Evolutionary conservation across 2,113 vertebrate species (phyloP), one percentile per base, ranked within the genome.

Genomic region (Aix galericulata): DNA sequence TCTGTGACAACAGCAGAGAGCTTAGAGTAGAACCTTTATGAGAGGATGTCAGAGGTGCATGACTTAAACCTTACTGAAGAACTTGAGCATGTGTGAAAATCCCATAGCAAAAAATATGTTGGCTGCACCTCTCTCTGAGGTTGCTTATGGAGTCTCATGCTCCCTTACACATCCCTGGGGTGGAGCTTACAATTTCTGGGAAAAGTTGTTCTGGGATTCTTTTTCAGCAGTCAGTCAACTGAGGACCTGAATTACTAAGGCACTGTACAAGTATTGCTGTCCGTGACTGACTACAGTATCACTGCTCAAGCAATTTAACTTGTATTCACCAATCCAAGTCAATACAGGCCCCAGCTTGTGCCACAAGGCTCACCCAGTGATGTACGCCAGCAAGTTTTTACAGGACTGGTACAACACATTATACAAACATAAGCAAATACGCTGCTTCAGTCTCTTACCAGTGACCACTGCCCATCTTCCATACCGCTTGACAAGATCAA

Each of bases 401-500:
- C 62, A 55, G 42, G 3, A 36, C 17, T 7, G 6, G 25, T 62
- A 82, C 17, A 34, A 23, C 17, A 20, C 2, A 4, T 25, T 40
- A n/a, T 5, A 52, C 3, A 62, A 71, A 73, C 8, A 15, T 5
- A 59, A 11, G 11, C 15, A 90, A 40, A 76, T 12, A 25, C 4
- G 29, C 21, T 34, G 26, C 42, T 79, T 31, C 48, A 59, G 7
- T 44, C 68, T 64, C 99, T 98, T 97, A 99, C 99, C 99, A 34
- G 98, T 98, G 92, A 99, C 96, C 8, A 99, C 97, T 0, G 99
- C 99, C 99, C 99, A 99, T 64, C 97, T 97, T 71, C 99, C 99
- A 9, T 98, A 99, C 42, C 84, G 98, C 60, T 97, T 98, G 71
- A 96, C 94, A 14, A 99, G 98, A 93, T 98, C 98, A 21, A 87